Conservation (phyloP, 2,797 vertebrate species). For the Halcyon smyrnensis region DNA sequence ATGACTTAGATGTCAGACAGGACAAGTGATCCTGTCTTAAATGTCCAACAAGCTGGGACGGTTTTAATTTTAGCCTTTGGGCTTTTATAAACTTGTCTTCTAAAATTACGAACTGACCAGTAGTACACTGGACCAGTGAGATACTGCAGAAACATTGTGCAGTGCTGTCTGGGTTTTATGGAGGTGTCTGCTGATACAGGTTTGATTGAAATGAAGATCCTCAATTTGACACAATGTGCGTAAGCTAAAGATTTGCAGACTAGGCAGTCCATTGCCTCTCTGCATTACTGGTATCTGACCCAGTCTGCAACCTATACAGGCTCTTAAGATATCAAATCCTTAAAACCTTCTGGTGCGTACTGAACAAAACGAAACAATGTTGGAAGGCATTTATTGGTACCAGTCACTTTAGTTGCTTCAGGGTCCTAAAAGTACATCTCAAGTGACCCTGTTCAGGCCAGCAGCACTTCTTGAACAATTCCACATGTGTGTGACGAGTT, state of each 20-base stretch:
- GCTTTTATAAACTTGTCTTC: slow-evolving; percentile 14
- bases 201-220: not conserved
- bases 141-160: not conserved
- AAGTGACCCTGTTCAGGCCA: not conserved
- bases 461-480: not conserved
- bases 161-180: not conserved
- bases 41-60: not conserved
- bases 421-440: not conserved
- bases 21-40: not conserved
- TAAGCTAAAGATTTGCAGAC: not conserved
- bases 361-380: not conserved
- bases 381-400: not conserved
- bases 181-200: not conserved
- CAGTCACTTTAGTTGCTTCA: not conserved
- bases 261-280: not conserved
- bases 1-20: not conserved
- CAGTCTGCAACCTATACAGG: not conserved
- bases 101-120: not conserved
- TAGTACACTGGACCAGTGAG: not conserved
- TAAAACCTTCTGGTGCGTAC: not conserved
- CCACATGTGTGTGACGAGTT: not conserved
- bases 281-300: not conserved
- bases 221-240: not conserved
- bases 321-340: not conserved
- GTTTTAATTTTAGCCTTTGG: slow-evolving; percentile 12